A percentile compares a stretch with the other conserved stretches of the same genome.
phyloP scores from a whole-genome alignment of 2,113 vertebrate species.

The Erythrocercus mccallii region DNA sequence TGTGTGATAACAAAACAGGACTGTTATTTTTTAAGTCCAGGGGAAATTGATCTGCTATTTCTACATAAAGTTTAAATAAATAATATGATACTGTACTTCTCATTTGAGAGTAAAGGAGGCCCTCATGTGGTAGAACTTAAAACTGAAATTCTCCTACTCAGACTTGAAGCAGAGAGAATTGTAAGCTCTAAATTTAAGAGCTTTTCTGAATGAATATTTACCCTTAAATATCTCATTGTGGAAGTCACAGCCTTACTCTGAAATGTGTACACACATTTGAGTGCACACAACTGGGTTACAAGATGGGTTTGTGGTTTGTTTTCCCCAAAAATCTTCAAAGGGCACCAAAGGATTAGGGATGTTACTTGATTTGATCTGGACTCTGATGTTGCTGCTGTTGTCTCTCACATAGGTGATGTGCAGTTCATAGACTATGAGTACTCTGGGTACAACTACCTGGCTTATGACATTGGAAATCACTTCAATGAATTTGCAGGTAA shows the following conservation, averaged over 20 bases:
- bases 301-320: background rate
- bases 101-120: constrained; percentile 53
- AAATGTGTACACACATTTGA: constrained; percentile 50
- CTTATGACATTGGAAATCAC: constrained; percentile 98
- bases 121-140: constrained; percentile 69
- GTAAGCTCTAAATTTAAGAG: background rate
- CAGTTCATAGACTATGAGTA: constrained; percentile 99
- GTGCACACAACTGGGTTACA: constrained; percentile 44
- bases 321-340: background rate
- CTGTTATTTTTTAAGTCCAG: background rate
- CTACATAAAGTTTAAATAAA: background rate
- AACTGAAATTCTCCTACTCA: background rate
- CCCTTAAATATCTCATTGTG: background rate
- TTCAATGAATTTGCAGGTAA: constrained; percentile 99
- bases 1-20: background rate
- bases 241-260: constrained; percentile 57
- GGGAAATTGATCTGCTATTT: background rate
- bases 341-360: constrained; percentile 34
- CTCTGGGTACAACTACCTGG: constrained; percentile 98
- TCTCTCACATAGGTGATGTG: constrained; percentile 85
- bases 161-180: background rate
- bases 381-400: constrained; percentile 74
- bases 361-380: background rate
- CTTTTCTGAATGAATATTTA: background rate
- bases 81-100: background rate